Evolutionary conservation across 2,797 vertebrate species (phyloP), one percentile per base, ranked within the genome.

Genomic region (Periophthalmus magnuspinnatus): DNA sequence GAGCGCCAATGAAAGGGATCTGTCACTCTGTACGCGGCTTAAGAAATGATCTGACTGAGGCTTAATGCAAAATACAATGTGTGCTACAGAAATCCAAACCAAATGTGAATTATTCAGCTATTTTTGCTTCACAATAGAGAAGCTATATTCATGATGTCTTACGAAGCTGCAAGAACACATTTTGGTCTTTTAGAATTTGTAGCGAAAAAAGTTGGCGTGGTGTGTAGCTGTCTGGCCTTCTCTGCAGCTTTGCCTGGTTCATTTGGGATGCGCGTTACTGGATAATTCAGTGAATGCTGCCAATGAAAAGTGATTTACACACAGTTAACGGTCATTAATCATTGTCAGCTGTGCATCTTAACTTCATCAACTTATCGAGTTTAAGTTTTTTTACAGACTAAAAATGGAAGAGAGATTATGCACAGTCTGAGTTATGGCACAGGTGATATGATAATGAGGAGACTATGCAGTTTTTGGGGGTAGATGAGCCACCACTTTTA

Each of bases 31-130:
- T 54, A 36, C 77, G 65, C 67, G 61, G 80, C 77, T 89, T 90
- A 88, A 78, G 61, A 73, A 80, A 78, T 83, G 48, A 85, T 84
- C 74, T 80, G 32, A 79, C 77, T 77, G 70, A 80, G 21, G 72
- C 80, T 81, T 88, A 87, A 90, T 88, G 82, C 76, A 59, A 88
- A 79, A 91, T 87, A 91, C 89, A 89, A 88, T 93, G 89, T 88
- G 84, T 79, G 81, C 77, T 66, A 73, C 34, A 73, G 62, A 76
- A 45, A 78, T 57, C 81, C 54, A 62, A 77, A 50, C 21, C 9
- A 74, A 59, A 77, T 76, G 41, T 73, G 16, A 36, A 74, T 85
- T 82, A 84, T 74, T 71, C 21, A 13, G 72, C 69, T 82, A 81
- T 84, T 84, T 88, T 74, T 78, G 59, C 64, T 41, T 34, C 48